Base-by-base conservation (phyloP, 2,113 vertebrate species). In the Etheostoma cragini region DNA sequence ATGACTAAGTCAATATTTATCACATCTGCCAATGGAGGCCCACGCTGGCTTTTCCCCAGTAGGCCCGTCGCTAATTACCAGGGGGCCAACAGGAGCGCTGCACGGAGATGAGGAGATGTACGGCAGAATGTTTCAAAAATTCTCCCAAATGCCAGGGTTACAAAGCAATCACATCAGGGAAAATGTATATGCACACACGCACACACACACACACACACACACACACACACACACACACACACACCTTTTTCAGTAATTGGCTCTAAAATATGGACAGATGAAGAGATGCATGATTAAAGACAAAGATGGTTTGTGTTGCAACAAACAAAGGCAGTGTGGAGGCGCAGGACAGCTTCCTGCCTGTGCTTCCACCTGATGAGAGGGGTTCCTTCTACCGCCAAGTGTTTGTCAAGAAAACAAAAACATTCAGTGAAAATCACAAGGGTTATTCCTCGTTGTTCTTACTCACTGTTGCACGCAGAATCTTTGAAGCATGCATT, bases 1-100 rank as follows among this genome's bases (percentile, higher is more conserved):
- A 82, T 76, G 88, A 92, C 80, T 81, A 71, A 94, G 88, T 94
- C 92, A 90, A 92, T 94, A 92, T 94, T 91, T 94, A 94, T 93
- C 87, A 87, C 70, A 85, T 78, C 87, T 87, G 74, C 76, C 73
- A 58, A 87, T 70, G 76, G 83, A 80, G 75, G 69, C 84, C 89
- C 89, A 87, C 65, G 77, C 89, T 87, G 87, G 70, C 79, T 30
- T 69, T 69, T 72, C 80, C 80, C 87, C 80, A 54, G 83, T 50
- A 88, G 72, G 77, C 84, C 82, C 83, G 8, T 3, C 14, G 67
- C 87, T 94, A 95, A 94, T 94, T 94, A 93, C 90, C 93, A 88
- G 74, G 76, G 88, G 93, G 89, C 88, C 85, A 79, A 85, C 80
- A 49, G 78, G 83, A 90, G 75, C 19, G 24, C 24, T n/a, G 72